Conservation (phyloP, 2,797 vertebrate species). For the Tenualosa thibaudeaui region DNA sequence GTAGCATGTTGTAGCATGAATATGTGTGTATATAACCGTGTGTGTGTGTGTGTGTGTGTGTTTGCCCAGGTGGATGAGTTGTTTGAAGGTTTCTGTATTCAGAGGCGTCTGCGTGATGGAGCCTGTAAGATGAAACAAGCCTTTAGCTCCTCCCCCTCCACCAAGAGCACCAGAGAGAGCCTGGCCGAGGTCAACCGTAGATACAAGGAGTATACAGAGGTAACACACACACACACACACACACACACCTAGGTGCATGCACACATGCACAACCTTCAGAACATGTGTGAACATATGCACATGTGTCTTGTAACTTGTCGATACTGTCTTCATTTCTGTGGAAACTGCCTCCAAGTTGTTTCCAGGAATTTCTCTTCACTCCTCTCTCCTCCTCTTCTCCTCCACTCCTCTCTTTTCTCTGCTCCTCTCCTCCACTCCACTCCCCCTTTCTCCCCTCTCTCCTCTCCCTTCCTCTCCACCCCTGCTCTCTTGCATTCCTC, state of each 20-base stretch:
- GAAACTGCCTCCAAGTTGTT: too few species aligned
- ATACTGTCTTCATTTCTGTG: too few species aligned
- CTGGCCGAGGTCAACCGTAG: slow-evolving; percentile 89
- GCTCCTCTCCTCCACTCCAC: neutral
- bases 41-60: neutral
- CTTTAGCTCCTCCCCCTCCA: slow-evolving; percentile 89
- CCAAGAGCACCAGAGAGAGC: slow-evolving; percentile 93
- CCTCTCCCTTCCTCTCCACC: neutral
- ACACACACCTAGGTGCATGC: neutral
- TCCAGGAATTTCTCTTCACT: too few species aligned
- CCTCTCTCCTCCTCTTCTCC: too few species aligned
- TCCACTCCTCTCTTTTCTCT: neutral
- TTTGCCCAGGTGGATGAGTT: slow-evolving; percentile 91
- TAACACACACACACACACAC: slow-evolving; percentile 55
- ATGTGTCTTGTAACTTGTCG: too few species aligned
- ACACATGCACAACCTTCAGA: neutral
- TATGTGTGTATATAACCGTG: neutral
- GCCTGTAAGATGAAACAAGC: slow-evolving; percentile 98
- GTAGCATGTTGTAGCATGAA: neutral
- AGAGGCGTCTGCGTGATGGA: slow-evolving; percentile 91
- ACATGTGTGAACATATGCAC: too few species aligned
- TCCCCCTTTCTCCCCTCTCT: neutral
- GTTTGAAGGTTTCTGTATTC: slow-evolving; percentile 96
- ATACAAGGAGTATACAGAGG: slow-evolving; percentile 96
- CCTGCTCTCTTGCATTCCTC: neutral